Conservation (phyloP, 1,140 invertebrate genomes). For the Lutraria rhynchaena region DNA sequence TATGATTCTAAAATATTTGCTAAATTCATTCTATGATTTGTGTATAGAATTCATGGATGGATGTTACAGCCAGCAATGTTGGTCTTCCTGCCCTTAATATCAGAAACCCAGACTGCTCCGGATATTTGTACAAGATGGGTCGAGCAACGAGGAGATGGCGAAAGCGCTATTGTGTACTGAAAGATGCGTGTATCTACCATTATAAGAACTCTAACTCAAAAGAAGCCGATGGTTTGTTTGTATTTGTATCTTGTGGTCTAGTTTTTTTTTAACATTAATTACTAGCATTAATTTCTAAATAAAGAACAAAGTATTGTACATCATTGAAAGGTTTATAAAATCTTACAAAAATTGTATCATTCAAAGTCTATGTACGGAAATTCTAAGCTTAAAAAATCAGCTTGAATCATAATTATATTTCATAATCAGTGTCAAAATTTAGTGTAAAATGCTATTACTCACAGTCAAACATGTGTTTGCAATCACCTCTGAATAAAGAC, state of each 20-base stretch:
- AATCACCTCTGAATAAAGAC: no score
- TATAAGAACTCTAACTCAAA: constrained; percentile 94
- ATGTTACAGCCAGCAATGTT: constrained; percentile 85
- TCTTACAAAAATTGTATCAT: no score
- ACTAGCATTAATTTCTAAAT: no score
- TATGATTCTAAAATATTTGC: no score
- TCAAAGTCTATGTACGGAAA: no score
- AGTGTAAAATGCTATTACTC: background rate
- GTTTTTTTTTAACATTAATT: no score
- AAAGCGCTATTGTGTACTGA: constrained; percentile 95
- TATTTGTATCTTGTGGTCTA: no score
- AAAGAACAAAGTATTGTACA: no score
- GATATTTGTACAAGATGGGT: constrained; percentile 92
- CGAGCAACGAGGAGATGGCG: constrained; percentile 91
- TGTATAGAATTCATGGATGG: constrained; percentile 88
- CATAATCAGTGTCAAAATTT: background rate
- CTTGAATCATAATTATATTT: no score
- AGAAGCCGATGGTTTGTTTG: constrained; percentile 93
- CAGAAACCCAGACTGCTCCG: constrained; percentile 93
- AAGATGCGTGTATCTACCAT: constrained; percentile 97
- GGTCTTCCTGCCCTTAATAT: constrained; percentile 85
- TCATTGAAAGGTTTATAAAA: no score
- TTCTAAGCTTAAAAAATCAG: no score
- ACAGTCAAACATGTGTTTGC: background rate
- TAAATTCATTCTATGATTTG: no score